These are phyloP conservation scores for Muntiacus reevesi DNA, from an alignment of 2,113 vertebrate genomes.

Conservation along the genomic window DNA sequence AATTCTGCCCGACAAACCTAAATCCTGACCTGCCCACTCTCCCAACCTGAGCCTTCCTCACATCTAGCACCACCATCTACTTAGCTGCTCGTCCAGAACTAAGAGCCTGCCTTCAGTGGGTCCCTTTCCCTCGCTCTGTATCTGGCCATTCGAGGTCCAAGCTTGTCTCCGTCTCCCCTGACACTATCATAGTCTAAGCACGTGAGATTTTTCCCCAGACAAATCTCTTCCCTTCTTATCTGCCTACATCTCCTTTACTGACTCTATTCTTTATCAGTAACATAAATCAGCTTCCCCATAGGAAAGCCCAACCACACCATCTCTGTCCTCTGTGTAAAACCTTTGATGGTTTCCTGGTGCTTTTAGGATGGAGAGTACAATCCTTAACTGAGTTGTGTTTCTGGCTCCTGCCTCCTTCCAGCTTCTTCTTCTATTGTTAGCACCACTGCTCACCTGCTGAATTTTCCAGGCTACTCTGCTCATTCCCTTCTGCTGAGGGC, in stretches of 20 bases:
- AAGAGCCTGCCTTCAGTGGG: not conserved
- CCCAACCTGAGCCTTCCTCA: accelerated
- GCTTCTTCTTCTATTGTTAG: accelerated
- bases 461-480: not conserved
- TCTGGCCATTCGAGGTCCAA: accelerated
- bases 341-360: accelerated
- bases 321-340: not conserved
- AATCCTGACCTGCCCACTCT: not conserved
- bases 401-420: not conserved
- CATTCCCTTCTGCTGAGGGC: not conserved
- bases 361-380: not conserved
- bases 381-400: accelerated
- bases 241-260: not conserved
- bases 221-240: not conserved
- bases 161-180: not conserved
- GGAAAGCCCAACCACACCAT: not conserved
- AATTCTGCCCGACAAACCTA: too few species aligned
- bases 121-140: accelerated
- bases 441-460: accelerated
- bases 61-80: accelerated
- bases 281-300: not conserved
- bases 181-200: not conserved
- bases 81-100: not conserved
- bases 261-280: accelerated
- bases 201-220: not conserved